Base-by-base conservation (phyloP, 2,113 vertebrate genomes). In the Cyphomyrus plagiostoma region DNA sequence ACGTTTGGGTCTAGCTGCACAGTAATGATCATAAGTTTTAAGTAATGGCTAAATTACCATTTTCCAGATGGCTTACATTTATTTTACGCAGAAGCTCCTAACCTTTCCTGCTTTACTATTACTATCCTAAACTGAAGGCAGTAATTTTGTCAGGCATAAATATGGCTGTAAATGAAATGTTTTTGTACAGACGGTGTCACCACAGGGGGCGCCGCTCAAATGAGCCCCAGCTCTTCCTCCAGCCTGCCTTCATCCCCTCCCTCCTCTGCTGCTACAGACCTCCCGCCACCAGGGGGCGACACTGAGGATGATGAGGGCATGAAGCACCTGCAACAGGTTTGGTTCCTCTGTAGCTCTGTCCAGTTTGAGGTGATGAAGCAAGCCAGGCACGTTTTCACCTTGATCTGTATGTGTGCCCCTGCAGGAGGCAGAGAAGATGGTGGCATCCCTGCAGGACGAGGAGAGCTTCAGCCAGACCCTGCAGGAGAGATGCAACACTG, bases 271-370 rank as follows among this genome's bases (percentile, higher is more conserved):
- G 94, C 96, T 94, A 94, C 94, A 90, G 93, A 95, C 88, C 95
- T 95, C 92, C 96, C 95, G 84, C 92, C 92, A 74, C 89, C 93
- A 66, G 95, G 95, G 84, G 97, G 96, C 91, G 97, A 98, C 91
- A 92, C 95, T 0, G 97, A 98, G 94, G 97, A 98, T 7, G 97
- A 98, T 7, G 97, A 98, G 92, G 97, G 97, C 93, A 96, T 98
- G 96, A 98, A 97, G 94, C 97, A 97, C 93, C 95, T 98, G 91
- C 97, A 98, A 92, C 97, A 98, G 97, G 97, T 98, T 92, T 30
- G 91, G 49, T 8, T 84, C 50, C 13, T 77, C 19, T 58, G 50
- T 82, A 48, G 82, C 42, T 84, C 42, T 84, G 82, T 48, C 35
- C 42, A 48, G 42, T 26, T n/a, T 48, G 45, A n/a, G 82, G 19